phyloP scores from a whole-genome alignment of 2,888 invertebrate genomes.

The Pseudococcus longispinus region DNA sequence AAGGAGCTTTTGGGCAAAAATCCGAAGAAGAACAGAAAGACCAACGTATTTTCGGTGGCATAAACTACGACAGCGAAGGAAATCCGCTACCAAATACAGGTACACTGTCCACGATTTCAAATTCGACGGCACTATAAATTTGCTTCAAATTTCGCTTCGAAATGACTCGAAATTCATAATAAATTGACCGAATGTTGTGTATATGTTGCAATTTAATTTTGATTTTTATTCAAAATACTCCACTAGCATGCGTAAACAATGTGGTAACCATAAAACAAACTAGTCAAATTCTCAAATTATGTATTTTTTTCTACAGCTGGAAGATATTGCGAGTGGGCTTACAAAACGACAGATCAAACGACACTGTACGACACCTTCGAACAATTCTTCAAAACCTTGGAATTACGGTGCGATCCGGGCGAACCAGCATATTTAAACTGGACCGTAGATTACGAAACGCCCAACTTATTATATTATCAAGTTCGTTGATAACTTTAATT shows the following conservation, averaged over 20 bases:
- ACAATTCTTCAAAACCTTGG: conserved; percentile 77
- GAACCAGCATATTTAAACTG: conserved; percentile 80
- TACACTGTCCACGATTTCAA: conserved; percentile 61
- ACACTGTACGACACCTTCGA: conserved; percentile 77
- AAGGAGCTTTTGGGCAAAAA: conserved; percentile 87
- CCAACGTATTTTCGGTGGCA: conserved; percentile 82
- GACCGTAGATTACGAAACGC: conserved; percentile 85
- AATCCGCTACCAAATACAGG: conserved; percentile 82
- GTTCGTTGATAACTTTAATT: conserved; percentile 70
- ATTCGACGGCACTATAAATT: too few relatives aligned
- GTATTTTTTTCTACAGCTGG: conserved; percentile 67
- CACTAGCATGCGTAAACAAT: too few relatives aligned
- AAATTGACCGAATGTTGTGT: background rate
- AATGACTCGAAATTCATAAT: background rate
- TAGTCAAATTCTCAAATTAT: background rate
- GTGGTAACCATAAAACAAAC: background rate
- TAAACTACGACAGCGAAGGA: conserved; percentile 76
- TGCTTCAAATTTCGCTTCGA: background rate
- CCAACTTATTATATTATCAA: conserved; percentile 87
- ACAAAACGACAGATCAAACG: conserved; percentile 78
- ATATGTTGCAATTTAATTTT: background rate
- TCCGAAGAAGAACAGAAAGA: conserved; percentile 72
- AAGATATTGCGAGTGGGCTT: conserved; percentile 86
- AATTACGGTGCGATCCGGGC: conserved; percentile 77
- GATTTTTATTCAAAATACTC: background rate